Percentiles rank a stretch among this genome's conserved stretches.
Conservation (phyloP, 2,888 invertebrate genomes). For the Prosapia bicincta region DNA sequence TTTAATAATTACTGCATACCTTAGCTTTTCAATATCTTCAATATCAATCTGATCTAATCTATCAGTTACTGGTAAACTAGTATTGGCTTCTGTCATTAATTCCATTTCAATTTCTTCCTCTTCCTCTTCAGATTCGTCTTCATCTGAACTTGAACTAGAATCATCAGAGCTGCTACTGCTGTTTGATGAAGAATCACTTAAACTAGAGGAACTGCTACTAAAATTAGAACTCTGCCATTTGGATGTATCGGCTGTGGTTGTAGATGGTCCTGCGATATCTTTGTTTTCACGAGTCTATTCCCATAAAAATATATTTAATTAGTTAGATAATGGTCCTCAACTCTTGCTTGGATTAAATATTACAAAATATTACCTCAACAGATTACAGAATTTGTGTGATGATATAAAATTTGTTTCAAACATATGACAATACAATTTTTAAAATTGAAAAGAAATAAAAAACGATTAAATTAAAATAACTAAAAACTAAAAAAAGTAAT, state of each 20-base stretch:
- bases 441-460: too few species aligned
- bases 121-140: slow-evolving; percentile 8
- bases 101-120: slow-evolving; percentile 13
- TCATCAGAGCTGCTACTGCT: background rate
- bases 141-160: background rate
- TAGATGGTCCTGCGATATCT: background rate
- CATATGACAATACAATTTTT: too few species aligned
- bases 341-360: too few species aligned
- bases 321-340: too few species aligned
- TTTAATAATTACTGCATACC: slow-evolving; percentile 26
- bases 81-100: background rate
- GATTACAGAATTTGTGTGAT: too few species aligned
- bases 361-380: too few species aligned
- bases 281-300: background rate
- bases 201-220: background rate
- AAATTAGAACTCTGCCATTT: background rate
- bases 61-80: background rate
- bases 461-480: too few species aligned
- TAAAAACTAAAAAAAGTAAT: too few species aligned
- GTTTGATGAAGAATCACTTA: background rate
- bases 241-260: background rate
- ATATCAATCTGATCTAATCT: slow-evolving; percentile 43
- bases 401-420: too few species aligned
- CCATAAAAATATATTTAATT: too few species aligned
- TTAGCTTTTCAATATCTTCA: slow-evolving; percentile 46